Conservation (phyloP, 2,797 vertebrate species). For the Octomys mimax region DNA sequence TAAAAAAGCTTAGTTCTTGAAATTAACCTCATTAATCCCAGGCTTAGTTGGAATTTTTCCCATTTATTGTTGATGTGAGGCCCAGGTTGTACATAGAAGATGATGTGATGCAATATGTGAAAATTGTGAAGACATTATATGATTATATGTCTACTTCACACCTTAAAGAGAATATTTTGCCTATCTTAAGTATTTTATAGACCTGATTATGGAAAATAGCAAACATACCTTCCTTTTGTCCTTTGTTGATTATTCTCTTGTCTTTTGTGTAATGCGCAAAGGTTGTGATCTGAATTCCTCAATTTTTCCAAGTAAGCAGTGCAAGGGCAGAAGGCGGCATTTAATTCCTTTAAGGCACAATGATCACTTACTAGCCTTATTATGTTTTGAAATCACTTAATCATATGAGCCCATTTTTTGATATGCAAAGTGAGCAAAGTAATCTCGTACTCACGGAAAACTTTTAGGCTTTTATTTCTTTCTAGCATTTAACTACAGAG, state of each 20-base stretch:
- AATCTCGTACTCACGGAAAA: not conserved
- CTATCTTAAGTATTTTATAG: not conserved
- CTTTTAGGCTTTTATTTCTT: not conserved
- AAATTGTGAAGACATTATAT: conserved; percentile 6
- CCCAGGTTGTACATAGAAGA: not conserved
- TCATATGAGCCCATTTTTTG: not conserved
- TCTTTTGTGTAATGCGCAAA: not conserved
- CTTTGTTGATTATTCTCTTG: not conserved
- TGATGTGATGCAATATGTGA: not conserved
- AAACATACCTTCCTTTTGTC: not conserved
- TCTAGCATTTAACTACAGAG: not conserved
- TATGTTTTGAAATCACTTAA: conserved; percentile 13
- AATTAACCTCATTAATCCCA: not conserved
- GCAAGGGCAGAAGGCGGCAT: not conserved
- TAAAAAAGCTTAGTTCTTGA: not conserved
- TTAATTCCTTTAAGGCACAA: not conserved
- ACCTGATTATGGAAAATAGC: not conserved
- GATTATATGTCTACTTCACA: not conserved
- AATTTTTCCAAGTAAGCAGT: conserved; percentile 30
- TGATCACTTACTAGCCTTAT: not conserved
- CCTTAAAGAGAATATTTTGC: conserved; percentile 6
- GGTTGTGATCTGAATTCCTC: not conserved
- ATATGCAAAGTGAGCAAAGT: not conserved
- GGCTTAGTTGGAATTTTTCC: not conserved
- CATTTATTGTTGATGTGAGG: not conserved